phyloP scores from a whole-genome alignment of 92 coral and sea anemone genomes.

The Palythoa heliodiscus region DNA sequence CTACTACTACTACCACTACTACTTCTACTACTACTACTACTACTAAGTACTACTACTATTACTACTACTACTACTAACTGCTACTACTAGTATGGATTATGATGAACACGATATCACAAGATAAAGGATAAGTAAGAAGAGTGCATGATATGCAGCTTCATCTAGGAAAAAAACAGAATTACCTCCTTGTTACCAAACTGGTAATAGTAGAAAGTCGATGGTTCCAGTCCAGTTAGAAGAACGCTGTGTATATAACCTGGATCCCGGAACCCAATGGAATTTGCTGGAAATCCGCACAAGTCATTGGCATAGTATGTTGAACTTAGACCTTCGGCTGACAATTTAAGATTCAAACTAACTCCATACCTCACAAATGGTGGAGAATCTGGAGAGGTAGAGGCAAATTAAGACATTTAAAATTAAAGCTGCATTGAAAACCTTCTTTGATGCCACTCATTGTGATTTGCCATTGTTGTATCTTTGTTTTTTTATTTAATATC shows the following conservation, averaged over 20 bases:
- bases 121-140: background rate
- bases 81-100: no score
- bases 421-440: no score
- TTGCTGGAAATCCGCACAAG: conserved; percentile 31
- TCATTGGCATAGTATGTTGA: conserved; percentile 17
- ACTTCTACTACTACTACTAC: no score
- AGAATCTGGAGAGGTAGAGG: conserved; percentile 53
- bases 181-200: conserved; percentile 46
- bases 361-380: conserved; percentile 80
- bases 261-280: conserved; percentile 53
- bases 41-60: no score
- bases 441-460: no score
- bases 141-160: background rate
- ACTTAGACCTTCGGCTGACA: conserved; percentile 44
- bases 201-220: conserved; percentile 48
- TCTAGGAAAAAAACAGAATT: background rate
- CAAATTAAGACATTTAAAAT: background rate
- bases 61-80: no score
- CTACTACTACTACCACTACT: no score
- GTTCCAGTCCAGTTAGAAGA: conserved; percentile 37
- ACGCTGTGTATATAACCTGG: conserved; percentile 50
- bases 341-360: conserved; percentile 26
- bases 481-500: no score
- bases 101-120: background rate
- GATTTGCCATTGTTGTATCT: no score